Conservation (phyloP, 2,888 invertebrate species). For the Harpalus rubripes region DNA sequence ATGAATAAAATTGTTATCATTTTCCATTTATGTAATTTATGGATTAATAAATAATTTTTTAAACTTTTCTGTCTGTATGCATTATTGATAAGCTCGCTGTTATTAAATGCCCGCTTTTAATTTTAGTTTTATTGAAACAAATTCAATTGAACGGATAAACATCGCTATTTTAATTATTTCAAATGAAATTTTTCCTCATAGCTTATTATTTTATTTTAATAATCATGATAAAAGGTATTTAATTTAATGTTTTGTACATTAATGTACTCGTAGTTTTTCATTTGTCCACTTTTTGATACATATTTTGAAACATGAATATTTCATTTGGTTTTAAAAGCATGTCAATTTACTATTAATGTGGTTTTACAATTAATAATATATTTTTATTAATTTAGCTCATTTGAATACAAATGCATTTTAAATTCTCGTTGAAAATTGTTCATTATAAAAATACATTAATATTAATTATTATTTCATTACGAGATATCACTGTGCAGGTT, state of each 20-base stretch:
- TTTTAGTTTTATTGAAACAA: conserved; percentile 48
- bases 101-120: conserved; percentile 35
- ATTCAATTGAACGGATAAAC: conserved; percentile 38
- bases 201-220: conserved; percentile 48
- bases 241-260: conserved; percentile 18
- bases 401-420: conserved; percentile 51
- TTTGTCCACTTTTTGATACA: conserved; percentile 32
- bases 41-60: conserved; percentile 41
- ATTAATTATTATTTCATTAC: conserved; percentile 54
- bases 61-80: conserved; percentile 18
- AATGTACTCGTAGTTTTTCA: conserved; percentile 18
- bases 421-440: conserved; percentile 47
- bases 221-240: conserved; percentile 44
- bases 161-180: conserved; percentile 47
- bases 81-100: conserved; percentile 9
- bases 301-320: conserved; percentile 42
- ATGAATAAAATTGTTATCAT: conserved; percentile 5
- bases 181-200: conserved; percentile 22
- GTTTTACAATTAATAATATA: conserved; percentile 45
- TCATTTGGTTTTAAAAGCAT: conserved; percentile 36
- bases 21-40: conserved; percentile 21
- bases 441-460: conserved; percentile 57
- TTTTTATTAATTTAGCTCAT: conserved; percentile 47
- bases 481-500: conserved; percentile 49
- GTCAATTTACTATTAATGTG: conserved; percentile 40